phyloP scores from a whole-genome alignment of 2,797 vertebrate genomes.

The Enteromius anoplus region DNA sequence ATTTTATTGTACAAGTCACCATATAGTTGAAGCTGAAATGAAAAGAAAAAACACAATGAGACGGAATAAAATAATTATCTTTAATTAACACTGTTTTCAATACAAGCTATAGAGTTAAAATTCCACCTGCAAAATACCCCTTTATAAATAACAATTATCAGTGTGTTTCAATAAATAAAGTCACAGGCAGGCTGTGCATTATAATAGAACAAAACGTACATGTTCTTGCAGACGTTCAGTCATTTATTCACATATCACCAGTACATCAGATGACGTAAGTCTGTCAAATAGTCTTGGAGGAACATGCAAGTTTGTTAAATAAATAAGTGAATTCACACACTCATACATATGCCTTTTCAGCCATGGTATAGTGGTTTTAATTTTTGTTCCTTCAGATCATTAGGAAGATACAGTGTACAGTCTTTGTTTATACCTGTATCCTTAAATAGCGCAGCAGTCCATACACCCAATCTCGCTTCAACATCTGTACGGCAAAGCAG shows the following conservation, averaged over 20 bases:
- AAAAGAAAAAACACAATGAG: not conserved
- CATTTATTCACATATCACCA: constrained; percentile 19
- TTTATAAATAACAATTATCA: constrained; percentile 67
- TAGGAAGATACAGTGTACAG: not conserved
- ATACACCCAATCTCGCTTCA: constrained; percentile 57
- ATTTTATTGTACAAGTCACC: not conserved
- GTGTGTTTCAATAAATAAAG: constrained; percentile 59
- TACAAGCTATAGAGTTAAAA: constrained; percentile 65
- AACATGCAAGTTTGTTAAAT: constrained; percentile 53
- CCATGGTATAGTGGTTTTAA: constrained; percentile 11
- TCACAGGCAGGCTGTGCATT: constrained; percentile 50
- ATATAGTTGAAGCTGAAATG: not conserved
- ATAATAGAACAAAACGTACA: constrained; percentile 49
- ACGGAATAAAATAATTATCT: constrained; percentile 58
- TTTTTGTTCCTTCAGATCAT: constrained; percentile 7
- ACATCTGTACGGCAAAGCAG: constrained; percentile 73
- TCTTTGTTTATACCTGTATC: constrained; percentile 1
- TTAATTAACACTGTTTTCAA: constrained; percentile 67
- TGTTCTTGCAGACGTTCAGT: constrained; percentile 13
- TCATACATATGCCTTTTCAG: constrained; percentile 20
- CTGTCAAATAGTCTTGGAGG: constrained; percentile 34
- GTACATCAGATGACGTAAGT: constrained; percentile 32
- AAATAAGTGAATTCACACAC: constrained; percentile 41
- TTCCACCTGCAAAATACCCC: constrained; percentile 62
- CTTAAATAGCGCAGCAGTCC: constrained; percentile 3